phyloP scores from a whole-genome alignment of 2,797 vertebrate species.

The Protonibea diacanthus region DNA sequence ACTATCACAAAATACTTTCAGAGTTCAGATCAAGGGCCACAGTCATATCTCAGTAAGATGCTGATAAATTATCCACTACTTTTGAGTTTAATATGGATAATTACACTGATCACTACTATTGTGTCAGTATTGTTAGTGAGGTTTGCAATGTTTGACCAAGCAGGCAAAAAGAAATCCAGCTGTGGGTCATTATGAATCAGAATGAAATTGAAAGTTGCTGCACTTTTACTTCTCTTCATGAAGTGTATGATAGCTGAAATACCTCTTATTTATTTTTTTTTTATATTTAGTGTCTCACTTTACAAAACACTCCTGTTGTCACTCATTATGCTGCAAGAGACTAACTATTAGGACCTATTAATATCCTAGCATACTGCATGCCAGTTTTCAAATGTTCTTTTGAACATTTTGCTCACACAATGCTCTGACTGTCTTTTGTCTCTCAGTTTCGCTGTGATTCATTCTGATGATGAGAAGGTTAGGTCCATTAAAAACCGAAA shows the following conservation, averaged over 20 bases:
- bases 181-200: constrained; percentile 58
- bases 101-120: background rate
- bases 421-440: background rate
- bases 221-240: constrained; percentile 36
- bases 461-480: constrained; percentile 3
- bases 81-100: background rate
- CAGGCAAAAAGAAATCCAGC: constrained; percentile 48
- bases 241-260: constrained; percentile 14
- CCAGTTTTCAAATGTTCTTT: constrained; percentile 16
- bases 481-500: constrained; percentile 1
- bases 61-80: background rate
- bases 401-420: constrained; percentile 7
- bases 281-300: constrained; percentile 24
- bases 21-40: constrained; percentile 24
- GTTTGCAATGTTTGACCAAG: constrained; percentile 43
- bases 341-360: constrained; percentile 14
- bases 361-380: constrained; percentile 9
- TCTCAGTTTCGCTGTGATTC: background rate
- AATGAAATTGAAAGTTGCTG: constrained; percentile 49
- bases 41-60: background rate
- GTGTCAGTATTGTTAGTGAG: constrained; percentile 10
- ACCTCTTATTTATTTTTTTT: constrained; percentile 5
- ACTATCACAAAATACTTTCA: constrained; percentile 16
- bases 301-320: constrained; percentile 12
- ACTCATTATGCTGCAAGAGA: constrained; percentile 23